Percentiles rank a stretch among this genome's conserved stretches.
Evolutionary conservation across 2,888 invertebrate genomes (phyloP).

Genomic region (Frankliniella fusca): DNA sequence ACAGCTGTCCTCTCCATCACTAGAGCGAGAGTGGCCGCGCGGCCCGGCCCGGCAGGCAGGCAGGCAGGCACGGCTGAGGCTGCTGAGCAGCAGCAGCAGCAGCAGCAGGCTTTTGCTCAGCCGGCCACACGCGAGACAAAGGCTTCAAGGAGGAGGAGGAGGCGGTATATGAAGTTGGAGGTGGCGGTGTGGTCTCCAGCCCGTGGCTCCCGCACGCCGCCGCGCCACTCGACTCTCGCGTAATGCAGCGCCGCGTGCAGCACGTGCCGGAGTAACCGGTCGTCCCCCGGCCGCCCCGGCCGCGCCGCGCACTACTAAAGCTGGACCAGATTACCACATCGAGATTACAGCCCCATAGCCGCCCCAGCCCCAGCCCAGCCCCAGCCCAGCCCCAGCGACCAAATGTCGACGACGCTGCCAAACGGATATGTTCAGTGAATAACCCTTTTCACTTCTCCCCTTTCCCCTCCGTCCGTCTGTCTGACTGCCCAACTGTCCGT

Average conservation of each 20-base stretch:
- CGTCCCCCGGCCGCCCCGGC: neutral
- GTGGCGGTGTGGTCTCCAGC: neutral
- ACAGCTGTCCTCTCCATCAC: too few species aligned
- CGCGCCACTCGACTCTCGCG: neutral
- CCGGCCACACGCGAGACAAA: too few species aligned
- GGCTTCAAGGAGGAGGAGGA: neutral
- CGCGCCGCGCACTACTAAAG: neutral
- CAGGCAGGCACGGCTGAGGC: too few species aligned
- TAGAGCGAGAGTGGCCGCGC: too few species aligned
- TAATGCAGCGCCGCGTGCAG: neutral
- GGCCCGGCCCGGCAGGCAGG: too few species aligned
- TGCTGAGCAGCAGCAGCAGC: too few species aligned
- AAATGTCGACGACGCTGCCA: conserved; percentile 11
- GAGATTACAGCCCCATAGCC: neutral
- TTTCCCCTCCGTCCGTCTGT: neutral
- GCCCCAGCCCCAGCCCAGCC: neutral
- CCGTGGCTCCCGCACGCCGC: too few species aligned
- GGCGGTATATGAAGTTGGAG: neutral
- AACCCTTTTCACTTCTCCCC: conserved; percentile 4
- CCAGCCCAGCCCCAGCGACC: neutral
- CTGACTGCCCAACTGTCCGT: neutral
- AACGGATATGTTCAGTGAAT: neutral
- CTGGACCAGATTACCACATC: neutral
- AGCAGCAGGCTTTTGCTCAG: too few species aligned
- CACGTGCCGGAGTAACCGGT: neutral